These are phyloP conservation scores for Crotalus helleri DNA, from an alignment of 2,113 vertebrate genomes.

Conservation along the genomic window DNA sequence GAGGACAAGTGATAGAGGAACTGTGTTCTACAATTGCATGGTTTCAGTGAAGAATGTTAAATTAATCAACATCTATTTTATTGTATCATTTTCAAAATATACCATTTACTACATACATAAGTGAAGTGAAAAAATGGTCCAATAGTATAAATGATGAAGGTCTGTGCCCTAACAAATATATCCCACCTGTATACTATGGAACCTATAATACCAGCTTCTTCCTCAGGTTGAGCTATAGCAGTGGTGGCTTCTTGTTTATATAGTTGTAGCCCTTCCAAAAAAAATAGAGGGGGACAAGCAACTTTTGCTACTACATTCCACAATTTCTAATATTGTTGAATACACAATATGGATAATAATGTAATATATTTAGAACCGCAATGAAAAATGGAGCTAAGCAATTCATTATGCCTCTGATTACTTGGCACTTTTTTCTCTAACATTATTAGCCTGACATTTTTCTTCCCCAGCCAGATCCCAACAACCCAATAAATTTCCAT, in stretches of 20 bases:
- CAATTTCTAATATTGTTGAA: not conserved
- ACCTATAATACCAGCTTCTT: not conserved
- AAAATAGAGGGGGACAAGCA: not conserved
- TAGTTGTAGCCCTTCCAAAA: not conserved
- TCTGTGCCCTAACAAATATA: not conserved
- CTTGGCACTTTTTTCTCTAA: not conserved
- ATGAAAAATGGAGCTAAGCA: not conserved
- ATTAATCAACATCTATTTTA: not conserved
- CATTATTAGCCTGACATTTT: not conserved
- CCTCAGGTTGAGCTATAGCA: not conserved
- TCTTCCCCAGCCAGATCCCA: not conserved
- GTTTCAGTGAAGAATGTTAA: not conserved
- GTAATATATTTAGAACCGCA: not conserved
- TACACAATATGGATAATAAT: not conserved
- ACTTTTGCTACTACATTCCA: not conserved
- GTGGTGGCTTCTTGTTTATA: not conserved
- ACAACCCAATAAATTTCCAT: not conserved
- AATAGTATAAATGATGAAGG: not conserved
- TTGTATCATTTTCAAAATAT: not conserved
- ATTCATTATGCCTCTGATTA: not conserved
- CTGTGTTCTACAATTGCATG: not conserved
- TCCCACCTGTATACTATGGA: not conserved
- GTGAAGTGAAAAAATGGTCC: not conserved
- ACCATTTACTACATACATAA: not conserved
- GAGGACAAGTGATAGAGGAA: not conserved